Base-by-base conservation (phyloP, 2,113 vertebrate species). In the Sinocyclocheilus anshuiensis region DNA sequence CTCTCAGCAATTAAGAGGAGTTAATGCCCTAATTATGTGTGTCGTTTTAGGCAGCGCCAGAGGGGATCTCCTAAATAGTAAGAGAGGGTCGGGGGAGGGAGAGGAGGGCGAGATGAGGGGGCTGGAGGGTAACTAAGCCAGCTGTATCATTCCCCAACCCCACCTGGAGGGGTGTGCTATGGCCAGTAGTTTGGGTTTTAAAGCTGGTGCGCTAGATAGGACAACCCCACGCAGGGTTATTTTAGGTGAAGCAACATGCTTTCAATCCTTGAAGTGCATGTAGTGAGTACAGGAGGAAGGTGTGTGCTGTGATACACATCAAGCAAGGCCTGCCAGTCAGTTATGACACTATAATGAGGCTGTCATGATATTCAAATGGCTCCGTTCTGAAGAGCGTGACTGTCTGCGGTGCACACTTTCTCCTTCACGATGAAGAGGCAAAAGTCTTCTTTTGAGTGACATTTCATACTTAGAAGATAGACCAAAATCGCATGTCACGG, bases 361-460 rank as follows among this genome's bases (percentile, higher is more conserved):
- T 96, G 96, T 96, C 95, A 96, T 93, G 93, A 93, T 95, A 96
- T 96, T 96, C 95, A 96, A 95, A 96, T 96, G 75, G 61, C 96
- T 95, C 93, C 91, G 92, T 93, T 94, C 94, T 95, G 95, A 94
- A 94, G 94, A 95, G 92, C 92, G 93, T 95, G 95, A 95, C 83
- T 94, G 94, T 94, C 93, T 94, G 93, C 92, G 93, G 94, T 94
- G 77, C 33, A 63, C 77, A 63, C 20, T 63, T 42, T 80, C 33
- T 24, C 57, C 77, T 80, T 80, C 36, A 63, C 6, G 7, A 65
- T 77, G 74, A 50, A 77, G 74, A 77, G 72, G 72, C 39, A 29
- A 57, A 79, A 24, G 42, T 67, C n/a, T 65, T 63, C 59, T 11
- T 39, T 13, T 81, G 33, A 80, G 33, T n/a, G 77, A 15, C 77